Base-by-base conservation (phyloP, 1,140 invertebrate genomes). In the Meloidogyne floridensis region DNA sequence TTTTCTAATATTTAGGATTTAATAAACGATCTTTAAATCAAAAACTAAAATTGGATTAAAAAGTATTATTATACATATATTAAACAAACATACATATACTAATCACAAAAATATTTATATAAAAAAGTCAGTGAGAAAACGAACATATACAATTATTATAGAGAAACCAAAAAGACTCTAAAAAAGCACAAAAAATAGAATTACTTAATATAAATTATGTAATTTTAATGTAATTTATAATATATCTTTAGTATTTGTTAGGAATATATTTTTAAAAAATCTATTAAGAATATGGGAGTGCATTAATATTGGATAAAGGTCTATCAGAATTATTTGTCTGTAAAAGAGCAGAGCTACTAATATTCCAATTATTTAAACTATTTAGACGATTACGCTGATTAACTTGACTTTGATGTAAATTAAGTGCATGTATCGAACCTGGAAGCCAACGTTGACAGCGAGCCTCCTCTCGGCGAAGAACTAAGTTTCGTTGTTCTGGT, bases 401-500 rank as follows among this genome's bases (percentile, higher is more conserved):
- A 65, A 13, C n/a, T 65, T 65, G 59, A 65, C n/a, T n/a, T 65
- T 65, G 59, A 65, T 65, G 59, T n/a, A 65, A 65, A 65, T 65
- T 65, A 8, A 79, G 65, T 69, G 77, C 77, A 72, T 79, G 77
- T 72, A 79, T 69, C 56, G 79, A 53, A 43, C 72, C 72, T 69
- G 79, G 70, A 11, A 80, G 79, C 79, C 79, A 80, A 54, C 42
- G 54, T 13, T 80, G 79, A n/a, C 72, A 74, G 15, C 79, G 70
- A 7, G 79, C 72, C 53, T 80, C 79, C 54, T 80, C 79, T 32
- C 72, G 70, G 9, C 77, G n/a, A 15, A 79, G 20, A 10, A 81
- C 81, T 6, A 80, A 42, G n/a, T 74, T 74, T 54, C 75, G 82
- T 59, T 83, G 82, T 47, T 83, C 82, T n/a, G 76, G 43, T n/a